Percentiles rank a stretch among this genome's conserved stretches.
These are phyloP conservation scores for Helogale parvula DNA, from an alignment of 2,113 vertebrate species.

Conservation along the genomic window DNA sequence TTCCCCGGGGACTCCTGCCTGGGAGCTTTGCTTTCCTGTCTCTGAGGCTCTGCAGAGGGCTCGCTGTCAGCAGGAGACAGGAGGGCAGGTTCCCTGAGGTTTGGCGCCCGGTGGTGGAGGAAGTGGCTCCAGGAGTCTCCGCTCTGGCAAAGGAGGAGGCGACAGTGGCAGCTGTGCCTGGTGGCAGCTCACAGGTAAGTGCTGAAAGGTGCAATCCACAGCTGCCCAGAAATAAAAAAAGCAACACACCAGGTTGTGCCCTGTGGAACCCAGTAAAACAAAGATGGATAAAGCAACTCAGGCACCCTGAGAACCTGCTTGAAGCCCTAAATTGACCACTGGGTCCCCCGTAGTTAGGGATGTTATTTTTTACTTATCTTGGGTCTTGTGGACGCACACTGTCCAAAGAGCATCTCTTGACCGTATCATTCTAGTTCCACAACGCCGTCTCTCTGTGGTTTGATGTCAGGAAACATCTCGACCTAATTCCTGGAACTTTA, in stretches of 20 bases:
- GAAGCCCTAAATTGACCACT: neutral
- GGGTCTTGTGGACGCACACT: accelerated
- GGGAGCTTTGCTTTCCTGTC: neutral
- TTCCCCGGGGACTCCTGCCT: neutral
- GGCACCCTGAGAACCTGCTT: neutral
- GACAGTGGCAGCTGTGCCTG: neutral
- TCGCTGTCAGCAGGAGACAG: neutral
- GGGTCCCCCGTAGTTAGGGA: neutral
- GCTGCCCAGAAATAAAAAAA: neutral
- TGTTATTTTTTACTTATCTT: accelerated
- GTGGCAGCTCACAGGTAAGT: neutral
- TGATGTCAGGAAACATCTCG: neutral
- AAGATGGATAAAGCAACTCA: neutral
- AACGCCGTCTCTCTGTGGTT: neutral
- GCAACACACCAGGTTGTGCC: neutral
- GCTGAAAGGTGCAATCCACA: accelerated
- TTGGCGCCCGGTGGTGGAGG: too few relatives aligned
- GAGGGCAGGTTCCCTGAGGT: neutral
- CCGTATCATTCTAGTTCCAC: neutral
- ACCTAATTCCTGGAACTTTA: slow-evolving; percentile 45
- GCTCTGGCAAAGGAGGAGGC: neutral
- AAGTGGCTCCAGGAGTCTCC: neutral
- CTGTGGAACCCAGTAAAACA: neutral
- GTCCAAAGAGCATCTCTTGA: neutral
- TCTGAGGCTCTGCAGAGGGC: neutral